These are phyloP conservation scores for Xestoiulus laeticollis DNA, from an alignment of 2,888 invertebrate genomes.

Conservation along the genomic window DNA sequence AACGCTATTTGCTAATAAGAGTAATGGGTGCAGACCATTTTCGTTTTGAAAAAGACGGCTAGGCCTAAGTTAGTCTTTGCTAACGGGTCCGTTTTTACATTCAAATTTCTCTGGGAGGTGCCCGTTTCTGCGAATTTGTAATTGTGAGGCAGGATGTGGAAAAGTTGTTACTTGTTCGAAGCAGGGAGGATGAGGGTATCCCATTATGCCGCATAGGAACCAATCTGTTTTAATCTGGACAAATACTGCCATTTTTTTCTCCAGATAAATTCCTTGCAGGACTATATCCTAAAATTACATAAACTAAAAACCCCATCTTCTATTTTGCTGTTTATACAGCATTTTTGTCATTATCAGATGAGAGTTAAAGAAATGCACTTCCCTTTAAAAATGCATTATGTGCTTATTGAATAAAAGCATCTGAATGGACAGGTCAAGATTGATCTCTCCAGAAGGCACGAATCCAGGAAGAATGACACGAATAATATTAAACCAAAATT, in stretches of 20 bases:
- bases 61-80: neutral
- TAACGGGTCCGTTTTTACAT: neutral
- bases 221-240: neutral
- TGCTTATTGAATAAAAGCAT: too few relatives aligned
- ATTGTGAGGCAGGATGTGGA: neutral
- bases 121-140: neutral
- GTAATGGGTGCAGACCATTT: too few relatives aligned
- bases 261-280: too few relatives aligned
- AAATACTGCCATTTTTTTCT: too few relatives aligned
- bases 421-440: neutral
- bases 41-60: neutral
- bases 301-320: neutral
- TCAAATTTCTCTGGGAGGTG: neutral
- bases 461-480: neutral
- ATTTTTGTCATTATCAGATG: neutral
- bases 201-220: neutral
- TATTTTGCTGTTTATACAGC: neutral
- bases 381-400: too few relatives aligned
- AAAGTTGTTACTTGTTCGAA: neutral
- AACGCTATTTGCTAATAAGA: too few relatives aligned
- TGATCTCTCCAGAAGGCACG: neutral
- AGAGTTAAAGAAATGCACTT: too few relatives aligned
- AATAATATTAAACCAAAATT: neutral
- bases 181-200: neutral
- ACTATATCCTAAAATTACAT: neutral